Evolutionary conservation across 2,113 vertebrate species (phyloP), one percentile per base, ranked within the genome.

Genomic region (Nipponia nippon): DNA sequence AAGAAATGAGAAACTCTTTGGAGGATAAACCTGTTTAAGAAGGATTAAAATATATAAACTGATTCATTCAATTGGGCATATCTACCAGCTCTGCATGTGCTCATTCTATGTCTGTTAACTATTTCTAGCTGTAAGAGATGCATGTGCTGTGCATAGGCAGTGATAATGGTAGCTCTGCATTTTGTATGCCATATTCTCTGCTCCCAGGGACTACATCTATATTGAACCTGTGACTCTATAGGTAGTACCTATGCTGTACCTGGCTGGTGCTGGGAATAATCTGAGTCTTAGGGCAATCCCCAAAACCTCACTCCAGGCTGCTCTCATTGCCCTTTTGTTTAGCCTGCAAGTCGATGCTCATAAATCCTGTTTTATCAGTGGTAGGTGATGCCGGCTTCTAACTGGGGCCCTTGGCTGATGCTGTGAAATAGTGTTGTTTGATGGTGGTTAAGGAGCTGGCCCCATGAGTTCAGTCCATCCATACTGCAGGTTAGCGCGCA

Each of bases 1-100:
- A 97, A 96, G 95, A 95, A 97, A 98, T 82, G 92, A 98, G 89
- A 95, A 95, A 96, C 83, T 96, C 94, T 96, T 95, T 93, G 96
- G 95, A 94, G 95, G 97, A 97, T 98, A 97, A 98, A 97, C 88
- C 95, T 97, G 95, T 96, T 97, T 97, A 98, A 98, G 97, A 93
- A 96, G 96, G 97, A 98, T 97, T 97, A 98, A 97, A 96, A 96
- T 97, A 98, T 80, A 97, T 98, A 97, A 98, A 97, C 94, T 97
- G 95, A 96, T 96, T 95, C 93, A 93, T 97, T 98, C 95, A 95
- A 11, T 94, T 96, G 88, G 93, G 78, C 83, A 93, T 93, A 97
- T 97, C 88, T 96, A 89, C 86, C 75, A 94, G 88, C 97, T 97
- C 96, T 95, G 95, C 95, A 81, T 98, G 97, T 90, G 91, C 42